Conservation (phyloP, 2,888 invertebrate species). For the Drosophila demipolita region DNA sequence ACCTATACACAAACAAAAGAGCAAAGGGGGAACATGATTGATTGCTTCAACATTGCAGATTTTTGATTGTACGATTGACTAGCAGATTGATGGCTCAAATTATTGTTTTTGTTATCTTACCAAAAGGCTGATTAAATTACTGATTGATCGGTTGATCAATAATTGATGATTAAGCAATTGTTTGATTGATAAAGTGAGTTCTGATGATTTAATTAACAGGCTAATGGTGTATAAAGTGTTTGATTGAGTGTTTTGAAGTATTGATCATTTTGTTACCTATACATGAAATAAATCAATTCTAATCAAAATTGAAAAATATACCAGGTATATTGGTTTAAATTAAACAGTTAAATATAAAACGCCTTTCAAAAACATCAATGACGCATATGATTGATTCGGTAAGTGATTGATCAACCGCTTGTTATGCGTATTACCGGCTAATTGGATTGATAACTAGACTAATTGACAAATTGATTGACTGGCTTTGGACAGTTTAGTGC, state of each 20-base stretch:
- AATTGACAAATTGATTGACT: not conserved
- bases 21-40: not conserved
- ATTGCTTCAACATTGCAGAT: not conserved
- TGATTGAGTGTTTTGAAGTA: not conserved
- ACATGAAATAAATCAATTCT: too few species aligned
- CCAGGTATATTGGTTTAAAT: too few species aligned
- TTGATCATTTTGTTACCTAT: too few species aligned
- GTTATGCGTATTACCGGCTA: not conserved
- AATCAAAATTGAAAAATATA: too few species aligned
- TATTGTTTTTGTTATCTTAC: too few species aligned
- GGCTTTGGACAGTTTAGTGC: not conserved
- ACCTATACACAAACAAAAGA: constrained; percentile 63
- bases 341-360: too few species aligned
- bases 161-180: not conserved
- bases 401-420: not conserved
- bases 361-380: too few species aligned
- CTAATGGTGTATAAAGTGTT: not conserved
- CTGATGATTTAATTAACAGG: not conserved
- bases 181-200: not conserved
- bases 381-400: too few species aligned
- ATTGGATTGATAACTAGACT: not conserved
- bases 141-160: not conserved
- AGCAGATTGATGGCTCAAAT: not conserved
- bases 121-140: not conserved
- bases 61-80: not conserved